Base-by-base conservation (phyloP, 2,888 invertebrate species). In the Oligia latruncula region DNA sequence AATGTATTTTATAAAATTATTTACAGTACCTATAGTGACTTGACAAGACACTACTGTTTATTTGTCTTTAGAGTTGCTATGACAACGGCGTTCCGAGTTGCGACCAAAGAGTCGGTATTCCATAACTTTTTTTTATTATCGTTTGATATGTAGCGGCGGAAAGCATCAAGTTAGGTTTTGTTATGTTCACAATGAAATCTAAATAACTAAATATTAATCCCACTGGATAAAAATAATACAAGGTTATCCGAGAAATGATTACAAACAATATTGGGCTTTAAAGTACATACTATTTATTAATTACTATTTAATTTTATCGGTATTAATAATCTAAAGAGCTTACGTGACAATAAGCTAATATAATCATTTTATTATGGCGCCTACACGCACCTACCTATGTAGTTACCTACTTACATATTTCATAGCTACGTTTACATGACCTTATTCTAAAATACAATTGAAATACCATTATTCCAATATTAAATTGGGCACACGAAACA, bases 401-500 rank as follows among this genome's bases (percentile, higher is more conserved):
- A 23, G 6, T 0, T 29, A 5, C 20, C n/a, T 6, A 5, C 20
- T 40, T 6, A 64, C 13, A 49, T 46, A 64, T 20, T 75, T 15
- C 20, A n/a, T 20, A 29, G 6, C 55, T 40, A 67, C 17, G 13
- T 73, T 71, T 35, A 58, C n/a, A 72, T 62, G 52, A 55, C 43
- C 4, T 46, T 49, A 35, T 46, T 65, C 71, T 84, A 74, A 73
- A 71, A 9, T 55, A 65, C 43, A 46, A 73, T 71, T 66, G 80
- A 55, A 86, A 68, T 77, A 77, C 29, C 49, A 70, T 46, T 67
- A 71, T 73, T 77, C 75, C 68, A 86, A 80, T 82, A 88, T 87
- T 92, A 92, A 92, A 92, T 92, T 92, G 92, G 90, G 89, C 92
- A 89, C 74, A 89, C 90, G 85, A 83, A 89, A 89, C 89, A 89